Percentiles rank a stretch among this genome's conserved stretches.
Conservation (phyloP, 2,797 vertebrate genomes). For the Sebastolobus alascanus region DNA sequence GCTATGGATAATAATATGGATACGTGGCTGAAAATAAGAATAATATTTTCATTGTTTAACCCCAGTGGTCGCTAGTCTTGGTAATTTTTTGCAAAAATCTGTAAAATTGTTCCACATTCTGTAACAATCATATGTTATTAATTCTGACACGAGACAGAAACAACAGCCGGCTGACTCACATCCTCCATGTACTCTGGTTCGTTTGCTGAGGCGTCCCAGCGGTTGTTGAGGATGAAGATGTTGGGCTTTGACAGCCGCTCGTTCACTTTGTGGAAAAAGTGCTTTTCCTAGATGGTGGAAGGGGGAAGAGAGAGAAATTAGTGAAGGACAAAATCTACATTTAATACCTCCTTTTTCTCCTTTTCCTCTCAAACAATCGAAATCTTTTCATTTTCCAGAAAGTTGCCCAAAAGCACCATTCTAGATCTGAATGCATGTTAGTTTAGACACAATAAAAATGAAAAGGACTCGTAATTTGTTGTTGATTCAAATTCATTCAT, state of each 20-base stretch:
- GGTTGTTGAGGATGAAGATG: constrained; percentile 99
- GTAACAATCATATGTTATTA: not conserved
- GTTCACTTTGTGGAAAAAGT: constrained; percentile 99
- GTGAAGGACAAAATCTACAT: not conserved
- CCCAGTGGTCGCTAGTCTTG: not conserved
- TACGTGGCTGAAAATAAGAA: not conserved
- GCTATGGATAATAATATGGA: not conserved
- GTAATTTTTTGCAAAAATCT: not conserved
- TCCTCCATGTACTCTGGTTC: constrained; percentile 99
- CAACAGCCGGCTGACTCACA: constrained; percentile 83
- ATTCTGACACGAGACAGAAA: not conserved
- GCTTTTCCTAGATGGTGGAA: constrained; percentile 90
- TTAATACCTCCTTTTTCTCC: not conserved
- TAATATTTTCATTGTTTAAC: not conserved
- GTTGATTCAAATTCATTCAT: not conserved
- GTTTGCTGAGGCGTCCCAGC: constrained; percentile 98
- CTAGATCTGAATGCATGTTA: not conserved
- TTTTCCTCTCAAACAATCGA: not conserved
- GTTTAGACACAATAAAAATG: not conserved
- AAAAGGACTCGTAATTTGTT: not conserved
- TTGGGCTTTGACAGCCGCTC: constrained; percentile 97
- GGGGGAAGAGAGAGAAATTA: not conserved
- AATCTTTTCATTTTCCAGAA: not conserved
- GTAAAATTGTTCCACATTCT: not conserved
- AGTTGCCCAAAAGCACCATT: not conserved